Conservation (phyloP, 2,113 vertebrate genomes). For the Carassius gibelio region DNA sequence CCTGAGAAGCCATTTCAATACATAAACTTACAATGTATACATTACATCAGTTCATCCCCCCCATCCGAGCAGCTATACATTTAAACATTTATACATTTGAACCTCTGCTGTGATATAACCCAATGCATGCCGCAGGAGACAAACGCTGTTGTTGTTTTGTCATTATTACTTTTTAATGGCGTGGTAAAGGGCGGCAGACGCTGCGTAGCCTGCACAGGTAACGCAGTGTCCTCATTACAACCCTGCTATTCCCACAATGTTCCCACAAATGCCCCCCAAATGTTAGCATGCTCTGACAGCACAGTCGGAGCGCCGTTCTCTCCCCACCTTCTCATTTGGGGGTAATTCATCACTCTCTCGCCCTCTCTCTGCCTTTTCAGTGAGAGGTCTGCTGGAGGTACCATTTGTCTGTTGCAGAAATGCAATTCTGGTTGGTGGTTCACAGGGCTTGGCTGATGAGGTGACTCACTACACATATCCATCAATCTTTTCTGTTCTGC, state of each 20-base stretch:
- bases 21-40: constrained; percentile 41
- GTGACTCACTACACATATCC: constrained; percentile 40
- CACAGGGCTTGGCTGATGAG: constrained; percentile 43
- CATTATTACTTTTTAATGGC: constrained; percentile 52
- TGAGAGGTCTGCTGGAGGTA: constrained; percentile 51
- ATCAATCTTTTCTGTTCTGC: constrained; percentile 45
- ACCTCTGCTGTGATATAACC: constrained; percentile 50
- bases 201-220: constrained; percentile 49
- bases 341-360: constrained; percentile 41
- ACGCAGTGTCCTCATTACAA: constrained; percentile 58
- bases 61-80: constrained; percentile 36
- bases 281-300: constrained; percentile 38
- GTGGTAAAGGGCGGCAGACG: constrained; percentile 51
- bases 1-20: constrained; percentile 36
- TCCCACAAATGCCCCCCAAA: constrained; percentile 41
- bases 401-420: constrained; percentile 52
- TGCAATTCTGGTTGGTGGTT: constrained; percentile 47
- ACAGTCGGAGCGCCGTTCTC: constrained; percentile 14
- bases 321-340: constrained; percentile 28
- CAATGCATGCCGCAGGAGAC: constrained; percentile 39
- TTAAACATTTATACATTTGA: too few relatives aligned
- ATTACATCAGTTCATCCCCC: constrained; percentile 40
- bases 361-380: constrained; percentile 34
- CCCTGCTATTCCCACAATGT: constrained; percentile 35
- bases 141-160: constrained; percentile 54